Conservation (phyloP, 2,888 invertebrate species). For the Piscicola geometra region DNA sequence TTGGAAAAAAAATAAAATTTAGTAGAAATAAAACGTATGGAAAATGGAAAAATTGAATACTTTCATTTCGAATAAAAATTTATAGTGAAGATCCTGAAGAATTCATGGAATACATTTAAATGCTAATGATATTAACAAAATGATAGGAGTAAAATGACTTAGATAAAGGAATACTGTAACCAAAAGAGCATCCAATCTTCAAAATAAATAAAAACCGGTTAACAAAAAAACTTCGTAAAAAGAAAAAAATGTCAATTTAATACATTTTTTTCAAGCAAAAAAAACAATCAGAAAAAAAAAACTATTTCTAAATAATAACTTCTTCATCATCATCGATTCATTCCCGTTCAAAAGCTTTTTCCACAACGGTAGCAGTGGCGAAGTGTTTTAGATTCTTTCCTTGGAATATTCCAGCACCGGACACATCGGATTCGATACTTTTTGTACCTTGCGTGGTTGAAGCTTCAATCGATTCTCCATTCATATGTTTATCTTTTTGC, state of each 20-base stretch:
- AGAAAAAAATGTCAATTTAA: neutral
- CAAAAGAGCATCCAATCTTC: neutral
- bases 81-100: no score
- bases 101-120: no score
- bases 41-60: neutral
- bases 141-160: no score
- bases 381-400: slow-evolving; percentile 50
- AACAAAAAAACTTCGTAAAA: neutral
- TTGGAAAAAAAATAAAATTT: neutral
- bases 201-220: neutral
- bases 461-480: no score
- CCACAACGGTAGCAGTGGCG: slow-evolving; percentile 49
- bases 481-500: no score
- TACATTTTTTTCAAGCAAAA: neutral
- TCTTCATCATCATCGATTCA: no score
- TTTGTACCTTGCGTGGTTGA: slow-evolving; percentile 42
- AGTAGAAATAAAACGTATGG: neutral
- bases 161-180: neutral
- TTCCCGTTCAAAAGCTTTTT: slow-evolving; percentile 42
- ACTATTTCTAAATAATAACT: neutral
- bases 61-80: neutral
- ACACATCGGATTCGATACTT: slow-evolving; percentile 53
- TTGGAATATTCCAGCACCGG: slow-evolving; percentile 54
- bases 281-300: neutral
- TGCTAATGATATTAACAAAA: no score